Evolutionary conservation across 1,140 invertebrate genomes (phyloP).

Genomic region (Ceratitis capitata): DNA sequence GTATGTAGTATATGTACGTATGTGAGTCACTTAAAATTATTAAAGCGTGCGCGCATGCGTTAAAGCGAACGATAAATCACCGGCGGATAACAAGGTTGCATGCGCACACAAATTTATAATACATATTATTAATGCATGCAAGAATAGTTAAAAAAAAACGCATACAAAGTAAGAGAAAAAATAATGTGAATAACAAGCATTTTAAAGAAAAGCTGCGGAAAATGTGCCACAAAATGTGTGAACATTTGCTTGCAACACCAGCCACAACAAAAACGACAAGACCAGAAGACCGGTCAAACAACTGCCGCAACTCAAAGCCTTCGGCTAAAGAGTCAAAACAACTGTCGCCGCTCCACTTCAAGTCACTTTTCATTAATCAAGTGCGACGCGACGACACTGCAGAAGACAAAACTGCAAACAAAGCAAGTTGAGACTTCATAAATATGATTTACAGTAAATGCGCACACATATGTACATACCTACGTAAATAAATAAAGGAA

Average conservation of each 20-base stretch:
- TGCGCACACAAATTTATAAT: background rate
- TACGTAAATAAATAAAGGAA: too few species aligned
- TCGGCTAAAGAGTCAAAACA: background rate
- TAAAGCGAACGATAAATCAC: background rate
- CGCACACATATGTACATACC: too few species aligned
- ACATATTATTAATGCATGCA: too few species aligned
- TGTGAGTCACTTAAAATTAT: background rate
- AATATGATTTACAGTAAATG: too few species aligned
- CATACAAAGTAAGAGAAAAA: background rate
- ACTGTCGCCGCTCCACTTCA: conserved; percentile 2
- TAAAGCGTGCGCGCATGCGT: conserved; percentile 20
- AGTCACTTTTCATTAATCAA: conserved; percentile 30
- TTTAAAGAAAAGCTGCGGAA: conserved; percentile 5
- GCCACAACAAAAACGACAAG: background rate
- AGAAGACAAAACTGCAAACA: too few species aligned
- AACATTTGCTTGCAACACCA: background rate
- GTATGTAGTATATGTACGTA: too few species aligned
- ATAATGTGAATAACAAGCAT: background rate
- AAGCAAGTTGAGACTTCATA: too few species aligned
- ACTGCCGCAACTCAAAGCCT: background rate
- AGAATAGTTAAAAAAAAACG: background rate
- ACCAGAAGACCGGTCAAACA: background rate
- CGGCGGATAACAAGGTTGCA: background rate
- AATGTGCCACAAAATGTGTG: conserved; percentile 8
- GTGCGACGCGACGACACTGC: background rate